These are phyloP conservation scores for Brachylomia viminalis DNA, from an alignment of 2,888 invertebrate species.

Conservation along the genomic window DNA sequence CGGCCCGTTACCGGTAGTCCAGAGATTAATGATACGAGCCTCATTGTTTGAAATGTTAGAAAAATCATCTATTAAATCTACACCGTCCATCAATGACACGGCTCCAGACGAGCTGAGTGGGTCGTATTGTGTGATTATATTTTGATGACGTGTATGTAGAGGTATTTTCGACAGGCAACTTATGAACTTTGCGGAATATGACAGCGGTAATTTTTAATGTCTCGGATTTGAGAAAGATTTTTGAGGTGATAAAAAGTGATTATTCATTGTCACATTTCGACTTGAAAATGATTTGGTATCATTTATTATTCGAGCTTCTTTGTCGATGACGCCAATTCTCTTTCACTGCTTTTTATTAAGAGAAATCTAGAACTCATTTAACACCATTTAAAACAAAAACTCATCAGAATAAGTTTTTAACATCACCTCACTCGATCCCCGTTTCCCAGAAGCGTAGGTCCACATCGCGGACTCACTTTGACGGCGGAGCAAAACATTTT, in stretches of 20 bases:
- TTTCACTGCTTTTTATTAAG: background rate
- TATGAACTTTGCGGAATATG: slow-evolving; percentile 61
- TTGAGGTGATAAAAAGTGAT: slow-evolving; percentile 20
- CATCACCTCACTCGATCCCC: slow-evolving; percentile 34
- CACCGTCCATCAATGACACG: slow-evolving; percentile 73
- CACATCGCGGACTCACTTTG: slow-evolving; percentile 68
- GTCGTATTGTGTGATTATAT: slow-evolving; percentile 65
- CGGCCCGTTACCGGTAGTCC: slow-evolving; percentile 83
- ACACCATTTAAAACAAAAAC: slow-evolving; percentile 47
- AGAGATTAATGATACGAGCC: slow-evolving; percentile 85
- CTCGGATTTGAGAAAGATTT: slow-evolving; percentile 37
- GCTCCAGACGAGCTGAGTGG: slow-evolving; percentile 62
- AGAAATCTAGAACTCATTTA: slow-evolving; percentile 24
- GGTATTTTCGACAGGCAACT: slow-evolving; percentile 37
- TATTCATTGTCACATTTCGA: slow-evolving; percentile 36
- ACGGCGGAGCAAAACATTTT: slow-evolving; percentile 83
- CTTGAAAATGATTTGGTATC: slow-evolving; percentile 6
- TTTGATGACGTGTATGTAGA: slow-evolving; percentile 51
- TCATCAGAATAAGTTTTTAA: slow-evolving; percentile 58
- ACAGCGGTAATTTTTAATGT: slow-evolving; percentile 47
- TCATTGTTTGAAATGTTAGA: slow-evolving; percentile 86
- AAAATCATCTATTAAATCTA: slow-evolving; percentile 84
- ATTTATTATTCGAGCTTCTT: slow-evolving; percentile 6
- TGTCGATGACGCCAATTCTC: background rate
- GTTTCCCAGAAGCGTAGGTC: slow-evolving; percentile 58